phyloP scores from a whole-genome alignment of 2,113 vertebrate species.

The Copsychus sechellarum region DNA sequence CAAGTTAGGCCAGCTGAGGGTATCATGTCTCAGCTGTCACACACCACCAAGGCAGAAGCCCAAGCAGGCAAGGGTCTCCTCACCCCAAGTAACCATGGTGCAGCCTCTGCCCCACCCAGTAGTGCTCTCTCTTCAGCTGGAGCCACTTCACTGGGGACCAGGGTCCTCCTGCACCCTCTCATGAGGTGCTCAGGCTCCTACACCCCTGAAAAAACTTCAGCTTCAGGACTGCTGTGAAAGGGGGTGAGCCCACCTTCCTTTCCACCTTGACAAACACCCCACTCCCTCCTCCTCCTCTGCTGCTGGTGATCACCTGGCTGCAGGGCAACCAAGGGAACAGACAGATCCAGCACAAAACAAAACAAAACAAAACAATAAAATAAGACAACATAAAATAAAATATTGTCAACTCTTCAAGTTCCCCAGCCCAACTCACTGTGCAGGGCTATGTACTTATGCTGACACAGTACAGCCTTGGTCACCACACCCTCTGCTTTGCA shows the following conservation, averaged over 20 bases:
- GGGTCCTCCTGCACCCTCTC: neutral
- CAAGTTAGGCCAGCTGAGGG: neutral
- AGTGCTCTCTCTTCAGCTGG: neutral
- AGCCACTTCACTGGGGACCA: neutral
- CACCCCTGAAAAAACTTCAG: neutral
- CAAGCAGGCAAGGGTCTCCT: neutral
- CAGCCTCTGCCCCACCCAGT: neutral
- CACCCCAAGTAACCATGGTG: rapidly evolving
- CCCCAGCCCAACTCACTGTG: neutral
- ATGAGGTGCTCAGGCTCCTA: neutral
- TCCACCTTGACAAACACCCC: rapidly evolving
- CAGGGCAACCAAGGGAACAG: neutral
- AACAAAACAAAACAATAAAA: neutral
- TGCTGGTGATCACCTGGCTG: neutral
- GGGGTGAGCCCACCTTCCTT: neutral
- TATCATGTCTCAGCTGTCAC: neutral
- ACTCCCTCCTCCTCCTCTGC: neutral
- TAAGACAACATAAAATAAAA: neutral
- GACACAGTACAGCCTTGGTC: neutral
- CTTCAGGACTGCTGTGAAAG: neutral
- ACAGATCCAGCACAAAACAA: neutral
- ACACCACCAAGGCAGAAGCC: neutral
- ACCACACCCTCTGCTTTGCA: neutral
- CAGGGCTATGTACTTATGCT: neutral
- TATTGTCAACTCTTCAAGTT: neutral